Base-by-base conservation (phyloP, 2,113 vertebrate genomes). In the Limnothrissa miodon region DNA sequence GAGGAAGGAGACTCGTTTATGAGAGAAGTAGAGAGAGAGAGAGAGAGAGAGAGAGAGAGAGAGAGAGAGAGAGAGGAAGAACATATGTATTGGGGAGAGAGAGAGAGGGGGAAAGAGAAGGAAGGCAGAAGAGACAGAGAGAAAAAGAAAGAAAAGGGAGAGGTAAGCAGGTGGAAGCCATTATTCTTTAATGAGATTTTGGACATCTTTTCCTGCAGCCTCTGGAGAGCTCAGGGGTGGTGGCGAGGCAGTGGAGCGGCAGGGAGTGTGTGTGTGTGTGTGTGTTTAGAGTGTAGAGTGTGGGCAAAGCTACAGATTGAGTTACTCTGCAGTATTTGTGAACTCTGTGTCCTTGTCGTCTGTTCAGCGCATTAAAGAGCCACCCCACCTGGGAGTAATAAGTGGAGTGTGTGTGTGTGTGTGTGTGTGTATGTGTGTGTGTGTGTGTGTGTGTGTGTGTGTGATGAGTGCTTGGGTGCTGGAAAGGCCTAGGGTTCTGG, bases 141-240 rank as follows among this genome's bases (percentile, higher is more conserved):
- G 8, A 74, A 33, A 74, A 29, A 33, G 25, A 33, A 78, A 78
- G 79, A 80, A 86, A 87, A 79, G 42, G 36, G 33, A 74, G 29
- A 80, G 85, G 81, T 83, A 89, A 91, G 87, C 93, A 92, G 90
- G 90, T 93, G 92, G 91, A 91, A 88, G 88, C 86, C 85, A 93
- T 93, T 93, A 92, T 89, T 90, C 88, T 92, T 92, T 92, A 92
- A 92, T 93, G 89, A 90, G 89, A 88, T 91, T 92, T 92, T 88
- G 90, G 88, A 93, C 90, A 93, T 90, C 90, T 84, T 84, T 82
- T 89, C 86, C 85, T 78, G 87, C 91, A 88, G 89, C 92, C 89
- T 89, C 79, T 82, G 86, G 85, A 89, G 87, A 78, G 84, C 87
- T 84, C 86, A 74, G 87, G 86, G 83, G 29, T 74, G 66, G 66